These are phyloP conservation scores for Dryobotodes eremita DNA, from an alignment of 2,888 invertebrate genomes.

Conservation along the genomic window DNA sequence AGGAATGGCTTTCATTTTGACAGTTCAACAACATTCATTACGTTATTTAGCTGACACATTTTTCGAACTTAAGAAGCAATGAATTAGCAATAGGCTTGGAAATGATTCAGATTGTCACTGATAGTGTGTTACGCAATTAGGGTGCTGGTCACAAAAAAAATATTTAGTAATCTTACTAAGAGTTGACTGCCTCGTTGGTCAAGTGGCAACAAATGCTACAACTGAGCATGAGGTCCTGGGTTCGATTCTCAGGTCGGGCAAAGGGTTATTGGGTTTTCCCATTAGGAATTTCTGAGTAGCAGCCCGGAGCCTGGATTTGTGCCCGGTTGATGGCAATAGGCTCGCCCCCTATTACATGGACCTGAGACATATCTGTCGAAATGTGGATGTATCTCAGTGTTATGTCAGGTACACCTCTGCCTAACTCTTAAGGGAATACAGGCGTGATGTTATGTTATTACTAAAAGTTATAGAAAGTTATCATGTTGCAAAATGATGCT, in stretches of 20 bases:
- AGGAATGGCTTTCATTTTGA: too few species aligned
- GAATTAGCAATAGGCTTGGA: too few species aligned
- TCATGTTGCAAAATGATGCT: neutral
- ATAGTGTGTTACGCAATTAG: too few species aligned
- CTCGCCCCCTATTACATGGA: neutral
- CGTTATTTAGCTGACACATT: too few species aligned
- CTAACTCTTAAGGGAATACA: neutral
- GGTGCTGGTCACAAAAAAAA: neutral
- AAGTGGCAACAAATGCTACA: neutral
- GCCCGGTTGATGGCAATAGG: neutral
- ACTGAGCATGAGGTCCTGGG: neutral
- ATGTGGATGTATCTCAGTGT: neutral
- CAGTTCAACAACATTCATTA: too few species aligned
- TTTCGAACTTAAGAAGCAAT: too few species aligned
- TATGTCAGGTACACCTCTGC: too few species aligned
- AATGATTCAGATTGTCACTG: too few species aligned
- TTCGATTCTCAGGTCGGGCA: neutral
- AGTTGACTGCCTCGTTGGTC: neutral
- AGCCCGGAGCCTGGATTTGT: neutral
- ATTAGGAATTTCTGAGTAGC: neutral
- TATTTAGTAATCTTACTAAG: neutral
- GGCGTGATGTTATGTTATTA: neutral
- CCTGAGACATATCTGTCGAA: neutral
- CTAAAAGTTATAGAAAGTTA: neutral
- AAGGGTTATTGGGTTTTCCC: neutral